phyloP scores from a whole-genome alignment of 1,140 invertebrate genomes.

The Papilio polytes region DNA sequence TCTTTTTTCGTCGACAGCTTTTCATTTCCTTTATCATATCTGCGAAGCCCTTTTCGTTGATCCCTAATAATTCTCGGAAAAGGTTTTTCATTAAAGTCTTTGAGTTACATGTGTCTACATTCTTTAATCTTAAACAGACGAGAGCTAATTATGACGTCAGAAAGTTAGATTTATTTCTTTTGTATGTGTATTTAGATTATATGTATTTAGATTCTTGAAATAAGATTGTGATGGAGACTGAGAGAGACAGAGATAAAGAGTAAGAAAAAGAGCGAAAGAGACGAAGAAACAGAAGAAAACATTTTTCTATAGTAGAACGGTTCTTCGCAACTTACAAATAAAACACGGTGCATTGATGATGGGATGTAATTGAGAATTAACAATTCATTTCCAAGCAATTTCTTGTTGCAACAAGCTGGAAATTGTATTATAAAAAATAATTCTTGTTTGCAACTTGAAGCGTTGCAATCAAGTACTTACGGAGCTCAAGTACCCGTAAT shows the following conservation, averaged over 20 bases:
- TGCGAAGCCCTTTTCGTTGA: slow-evolving; percentile 12
- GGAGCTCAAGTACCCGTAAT: slow-evolving; percentile 35
- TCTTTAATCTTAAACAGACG: neutral
- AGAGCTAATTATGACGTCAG: neutral
- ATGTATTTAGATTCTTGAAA: neutral
- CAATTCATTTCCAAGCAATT: slow-evolving; percentile 32
- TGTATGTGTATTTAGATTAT: too few species aligned
- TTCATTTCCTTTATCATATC: slow-evolving; percentile 50
- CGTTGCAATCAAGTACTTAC: slow-evolving; percentile 33
- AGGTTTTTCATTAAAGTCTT: slow-evolving; percentile 20
- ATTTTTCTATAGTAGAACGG: neutral
- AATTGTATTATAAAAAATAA: slow-evolving; percentile 33
- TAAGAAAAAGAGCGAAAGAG: neutral
- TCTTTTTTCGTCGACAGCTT: slow-evolving; percentile 36
- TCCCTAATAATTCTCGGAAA: slow-evolving; percentile 25
- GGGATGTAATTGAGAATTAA: neutral
- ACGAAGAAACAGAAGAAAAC: neutral
- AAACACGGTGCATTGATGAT: neutral
- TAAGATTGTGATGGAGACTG: too few species aligned
- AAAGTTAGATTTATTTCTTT: too few species aligned
- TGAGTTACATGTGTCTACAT: neutral
- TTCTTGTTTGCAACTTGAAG: slow-evolving; percentile 26
- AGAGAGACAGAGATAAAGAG: neutral
- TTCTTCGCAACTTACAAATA: too few species aligned
- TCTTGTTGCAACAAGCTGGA: slow-evolving; percentile 20